A percentile compares a stretch with the other conserved stretches of the same genome.
Evolutionary conservation across 2,888 invertebrate genomes (phyloP).

Genomic region (Electrophaes corylata): DNA sequence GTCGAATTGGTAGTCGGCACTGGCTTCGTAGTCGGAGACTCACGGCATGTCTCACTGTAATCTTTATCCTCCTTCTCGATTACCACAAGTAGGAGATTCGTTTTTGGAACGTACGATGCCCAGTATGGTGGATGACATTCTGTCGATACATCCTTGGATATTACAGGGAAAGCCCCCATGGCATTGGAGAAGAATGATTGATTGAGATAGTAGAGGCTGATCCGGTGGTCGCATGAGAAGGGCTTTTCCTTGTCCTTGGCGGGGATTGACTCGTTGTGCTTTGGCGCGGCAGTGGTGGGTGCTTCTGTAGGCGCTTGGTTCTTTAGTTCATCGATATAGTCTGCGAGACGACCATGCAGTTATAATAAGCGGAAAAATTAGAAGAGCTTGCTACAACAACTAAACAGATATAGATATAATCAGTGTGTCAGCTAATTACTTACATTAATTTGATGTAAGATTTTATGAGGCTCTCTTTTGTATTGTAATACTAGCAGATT

Average conservation of each 20-base stretch:
- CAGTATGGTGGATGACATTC: constrained; percentile 83
- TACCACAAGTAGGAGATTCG: constrained; percentile 91
- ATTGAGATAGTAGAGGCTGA: constrained; percentile 88
- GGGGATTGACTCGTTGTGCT: constrained; percentile 53
- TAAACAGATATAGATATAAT: constrained; percentile 19
- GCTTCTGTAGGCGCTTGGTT: constrained; percentile 52
- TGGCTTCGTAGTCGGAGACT: constrained; percentile 86
- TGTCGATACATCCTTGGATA: constrained; percentile 57
- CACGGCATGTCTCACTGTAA: constrained; percentile 55
- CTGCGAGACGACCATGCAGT: constrained; percentile 64
- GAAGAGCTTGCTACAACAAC: constrained; percentile 43
- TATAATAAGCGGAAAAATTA: constrained; percentile 70
- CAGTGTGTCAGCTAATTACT: no score
- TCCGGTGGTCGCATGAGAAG: constrained; percentile 89
- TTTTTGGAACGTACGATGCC: constrained; percentile 89
- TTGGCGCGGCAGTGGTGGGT: constrained; percentile 49
- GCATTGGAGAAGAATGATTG: constrained; percentile 79
- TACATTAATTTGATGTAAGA: not conserved
- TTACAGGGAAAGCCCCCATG: constrained; percentile 59
- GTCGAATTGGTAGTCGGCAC: constrained; percentile 62
- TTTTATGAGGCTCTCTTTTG: no score
- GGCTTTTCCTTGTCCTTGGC: constrained; percentile 71
- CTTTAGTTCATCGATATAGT: constrained; percentile 54
- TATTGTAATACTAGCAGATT: no score
- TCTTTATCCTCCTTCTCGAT: constrained; percentile 78